Conservation (phyloP, 2,797 vertebrate genomes). For the Sarcophilus harrisii region DNA sequence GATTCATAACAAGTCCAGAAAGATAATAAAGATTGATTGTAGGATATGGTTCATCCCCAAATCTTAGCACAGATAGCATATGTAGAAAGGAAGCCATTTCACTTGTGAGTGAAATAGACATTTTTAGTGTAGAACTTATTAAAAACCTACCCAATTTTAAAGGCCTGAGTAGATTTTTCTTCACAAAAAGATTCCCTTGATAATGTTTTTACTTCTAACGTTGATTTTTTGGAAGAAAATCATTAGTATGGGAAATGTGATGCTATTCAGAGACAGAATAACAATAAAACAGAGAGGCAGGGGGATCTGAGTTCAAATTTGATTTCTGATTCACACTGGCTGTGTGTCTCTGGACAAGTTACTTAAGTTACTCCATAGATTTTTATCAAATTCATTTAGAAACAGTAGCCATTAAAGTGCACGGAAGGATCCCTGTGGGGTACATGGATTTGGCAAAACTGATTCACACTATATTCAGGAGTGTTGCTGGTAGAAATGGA, state of each 20-base stretch:
- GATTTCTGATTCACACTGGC: background rate
- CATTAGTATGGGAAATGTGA: background rate
- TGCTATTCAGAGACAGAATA: background rate
- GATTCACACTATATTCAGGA: background rate
- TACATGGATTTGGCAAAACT: background rate
- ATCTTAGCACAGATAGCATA: constrained; percentile 42
- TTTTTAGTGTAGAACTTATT: constrained; percentile 32
- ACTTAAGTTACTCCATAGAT: background rate
- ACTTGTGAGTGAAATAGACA: constrained; percentile 43
- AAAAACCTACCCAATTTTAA: constrained; percentile 27
- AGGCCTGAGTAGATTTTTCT: constrained; percentile 43
- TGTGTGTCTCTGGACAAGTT: background rate
- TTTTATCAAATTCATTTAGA: background rate
- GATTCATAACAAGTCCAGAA: constrained; percentile 53
- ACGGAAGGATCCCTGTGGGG: background rate
- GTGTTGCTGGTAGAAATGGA: background rate
- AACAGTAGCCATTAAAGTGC: background rate
- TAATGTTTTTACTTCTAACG: constrained; percentile 13
- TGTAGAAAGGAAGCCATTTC: constrained; percentile 56
- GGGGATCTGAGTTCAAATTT: background rate
- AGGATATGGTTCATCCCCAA: constrained; percentile 20
- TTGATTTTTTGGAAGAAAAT: constrained; percentile 1
- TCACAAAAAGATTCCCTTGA: constrained; percentile 25
- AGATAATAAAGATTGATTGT: constrained; percentile 54
- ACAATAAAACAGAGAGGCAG: background rate